phyloP scores from a whole-genome alignment of 2,888 invertebrate species.

The Scaptodrosophila latifasciaeformis region DNA sequence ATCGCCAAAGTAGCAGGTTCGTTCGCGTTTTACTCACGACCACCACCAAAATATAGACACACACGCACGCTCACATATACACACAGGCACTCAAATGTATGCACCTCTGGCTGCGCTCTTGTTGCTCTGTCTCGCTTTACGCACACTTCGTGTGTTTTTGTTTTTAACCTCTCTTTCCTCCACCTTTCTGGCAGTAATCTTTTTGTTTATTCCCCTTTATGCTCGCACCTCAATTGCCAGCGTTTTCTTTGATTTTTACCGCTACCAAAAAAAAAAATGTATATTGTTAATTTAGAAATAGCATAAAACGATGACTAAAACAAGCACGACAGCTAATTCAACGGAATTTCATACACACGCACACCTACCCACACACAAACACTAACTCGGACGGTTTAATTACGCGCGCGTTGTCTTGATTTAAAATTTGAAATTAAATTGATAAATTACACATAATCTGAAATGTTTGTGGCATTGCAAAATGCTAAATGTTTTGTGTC shows the following conservation, averaged over 20 bases:
- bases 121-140: slow-evolving; percentile 40
- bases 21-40: too few species aligned
- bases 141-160: slow-evolving; percentile 1
- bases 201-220: slow-evolving; percentile 49
- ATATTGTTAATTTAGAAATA: slow-evolving; percentile 42
- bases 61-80: slow-evolving; percentile 22
- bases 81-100: slow-evolving; percentile 14
- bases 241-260: slow-evolving; percentile 54
- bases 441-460: slow-evolving; percentile 6
- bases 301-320: slow-evolving; percentile 31
- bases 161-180: slow-evolving; percentile 19
- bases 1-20: too few species aligned
- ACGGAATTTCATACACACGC: slow-evolving; percentile 26
- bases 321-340: too few species aligned
- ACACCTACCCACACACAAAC: background rate
- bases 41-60: slow-evolving; percentile 16
- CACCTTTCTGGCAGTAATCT: slow-evolving; percentile 41
- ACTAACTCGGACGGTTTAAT: background rate
- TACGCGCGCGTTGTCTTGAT: slow-evolving; percentile 6
- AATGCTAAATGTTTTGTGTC: slow-evolving; percentile 38
- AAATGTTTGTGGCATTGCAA: slow-evolving; percentile 3
- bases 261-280: slow-evolving; percentile 39
- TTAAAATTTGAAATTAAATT: slow-evolving; percentile 19
- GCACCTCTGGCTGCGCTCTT: slow-evolving; percentile 29
- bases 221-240: slow-evolving; percentile 8